Conservation (phyloP, 1,140 invertebrate genomes). For the Cydia fagiglandana region DNA sequence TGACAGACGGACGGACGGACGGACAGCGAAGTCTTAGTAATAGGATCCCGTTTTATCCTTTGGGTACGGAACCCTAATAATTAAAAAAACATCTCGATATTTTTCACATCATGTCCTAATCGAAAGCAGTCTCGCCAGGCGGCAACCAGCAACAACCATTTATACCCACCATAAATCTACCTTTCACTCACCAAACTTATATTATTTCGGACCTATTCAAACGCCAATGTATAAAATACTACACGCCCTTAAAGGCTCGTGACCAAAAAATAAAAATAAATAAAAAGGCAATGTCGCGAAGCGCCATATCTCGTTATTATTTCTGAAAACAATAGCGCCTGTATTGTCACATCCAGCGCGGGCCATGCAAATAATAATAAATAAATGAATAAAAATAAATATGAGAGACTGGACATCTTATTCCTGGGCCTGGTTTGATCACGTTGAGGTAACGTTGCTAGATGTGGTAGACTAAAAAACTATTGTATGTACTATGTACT, state of each 20-base stretch:
- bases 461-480: conserved; percentile 39
- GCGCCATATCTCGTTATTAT: conserved; percentile 77
- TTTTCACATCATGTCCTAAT: background rate
- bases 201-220: conserved; percentile 72
- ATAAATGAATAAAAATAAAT: conserved; percentile 77
- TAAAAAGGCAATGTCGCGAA: conserved; percentile 50
- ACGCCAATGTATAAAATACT: conserved; percentile 71
- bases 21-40: too few species aligned
- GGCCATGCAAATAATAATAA: conserved; percentile 79
- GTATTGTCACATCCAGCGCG: conserved; percentile 73
- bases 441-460: conserved; percentile 38
- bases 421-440: conserved; percentile 59
- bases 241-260: conserved; percentile 55
- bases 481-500: too few species aligned
- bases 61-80: too few species aligned
- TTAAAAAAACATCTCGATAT: background rate
- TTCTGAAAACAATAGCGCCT: conserved; percentile 77
- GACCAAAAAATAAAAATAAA: conserved; percentile 55
- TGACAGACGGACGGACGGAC: too few species aligned
- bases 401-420: conserved; percentile 72
- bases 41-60: too few species aligned
- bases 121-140: background rate
- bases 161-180: conserved; percentile 56
- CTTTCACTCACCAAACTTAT: conserved; percentile 53
- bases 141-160: conserved; percentile 42